A percentile compares a stretch with the other conserved stretches of the same genome.
These are phyloP conservation scores for Seladonia tumulorum DNA, from an alignment of 2,888 invertebrate genomes.

Conservation along the genomic window DNA sequence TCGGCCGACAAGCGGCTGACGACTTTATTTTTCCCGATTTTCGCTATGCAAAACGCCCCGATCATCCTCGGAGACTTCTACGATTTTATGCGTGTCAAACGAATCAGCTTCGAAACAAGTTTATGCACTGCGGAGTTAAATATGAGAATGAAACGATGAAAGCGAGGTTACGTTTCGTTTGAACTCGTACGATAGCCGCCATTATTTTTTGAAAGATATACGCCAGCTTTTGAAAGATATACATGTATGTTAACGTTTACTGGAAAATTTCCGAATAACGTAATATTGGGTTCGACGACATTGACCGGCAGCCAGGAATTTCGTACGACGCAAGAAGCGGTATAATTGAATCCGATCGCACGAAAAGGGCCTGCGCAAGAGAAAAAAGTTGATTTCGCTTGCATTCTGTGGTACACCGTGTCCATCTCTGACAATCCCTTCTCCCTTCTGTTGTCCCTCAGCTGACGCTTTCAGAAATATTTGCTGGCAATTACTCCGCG, in stretches of 20 bases:
- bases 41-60: constrained; percentile 31
- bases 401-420: constrained; percentile 34
- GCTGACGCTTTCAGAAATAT: constrained; percentile 69
- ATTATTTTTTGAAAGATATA: too few relatives aligned
- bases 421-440: constrained; percentile 47
- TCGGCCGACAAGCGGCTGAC: constrained; percentile 49
- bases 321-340: neutral
- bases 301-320: neutral
- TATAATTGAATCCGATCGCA: constrained; percentile 23
- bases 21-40: constrained; percentile 51
- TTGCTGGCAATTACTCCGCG: constrained; percentile 67
- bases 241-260: neutral
- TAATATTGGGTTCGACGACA: neutral
- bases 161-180: too few relatives aligned
- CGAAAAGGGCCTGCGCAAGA: constrained; percentile 13
- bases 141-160: too few relatives aligned
- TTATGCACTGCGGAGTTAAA: too few relatives aligned
- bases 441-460: constrained; percentile 57
- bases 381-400: constrained; percentile 45
- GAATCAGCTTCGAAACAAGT: too few relatives aligned
- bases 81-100: too few relatives aligned
- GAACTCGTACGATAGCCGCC: too few relatives aligned
- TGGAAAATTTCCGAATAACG: neutral
- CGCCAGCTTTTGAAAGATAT: too few relatives aligned
- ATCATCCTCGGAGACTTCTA: constrained; percentile 20